Conservation (phyloP, 2,797 vertebrate species). For the Myripristis jacobus region DNA sequence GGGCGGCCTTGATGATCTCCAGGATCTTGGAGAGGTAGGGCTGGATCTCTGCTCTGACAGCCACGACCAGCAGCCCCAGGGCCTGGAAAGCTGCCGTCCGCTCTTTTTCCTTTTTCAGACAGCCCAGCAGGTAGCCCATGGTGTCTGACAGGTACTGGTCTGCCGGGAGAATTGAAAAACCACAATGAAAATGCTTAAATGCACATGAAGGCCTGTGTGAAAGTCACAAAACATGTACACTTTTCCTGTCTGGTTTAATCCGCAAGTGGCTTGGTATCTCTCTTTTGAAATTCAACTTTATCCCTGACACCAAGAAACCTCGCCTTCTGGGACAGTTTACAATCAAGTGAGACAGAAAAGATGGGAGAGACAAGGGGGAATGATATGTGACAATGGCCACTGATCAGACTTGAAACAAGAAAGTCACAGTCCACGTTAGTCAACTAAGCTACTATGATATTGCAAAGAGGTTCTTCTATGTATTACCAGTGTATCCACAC, state of each 20-base stretch:
- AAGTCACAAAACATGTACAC: too few species aligned
- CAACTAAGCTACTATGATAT: too few species aligned
- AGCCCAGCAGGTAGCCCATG: slow-evolving; percentile 95
- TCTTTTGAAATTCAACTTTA: too few species aligned
- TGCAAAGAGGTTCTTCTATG: neutral
- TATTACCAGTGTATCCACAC: neutral
- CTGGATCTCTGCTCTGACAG: slow-evolving; percentile 93
- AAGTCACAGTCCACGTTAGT: too few species aligned
- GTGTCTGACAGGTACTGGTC: slow-evolving; percentile 97
- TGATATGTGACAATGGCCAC: too few species aligned
- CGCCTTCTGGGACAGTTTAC: too few species aligned
- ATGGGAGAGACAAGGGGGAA: too few species aligned
- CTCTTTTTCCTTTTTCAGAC: slow-evolving; percentile 97
- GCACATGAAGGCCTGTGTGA: neutral
- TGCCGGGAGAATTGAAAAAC: slow-evolving; percentile 30
- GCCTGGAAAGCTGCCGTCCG: slow-evolving; percentile 96
- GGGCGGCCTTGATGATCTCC: slow-evolving; percentile 96
- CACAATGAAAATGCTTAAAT: neutral
- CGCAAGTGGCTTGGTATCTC: too few species aligned
- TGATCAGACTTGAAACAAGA: too few species aligned
- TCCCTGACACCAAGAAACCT: too few species aligned
- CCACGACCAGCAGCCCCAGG: slow-evolving; percentile 94
- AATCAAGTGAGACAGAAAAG: too few species aligned
- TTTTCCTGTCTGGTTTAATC: too few species aligned
- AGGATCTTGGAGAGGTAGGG: slow-evolving; percentile 94